Evolutionary conservation across 2,113 vertebrate species (phyloP), one percentile per base, ranked within the genome.

Genomic region (Gracilinanus agilis): DNA sequence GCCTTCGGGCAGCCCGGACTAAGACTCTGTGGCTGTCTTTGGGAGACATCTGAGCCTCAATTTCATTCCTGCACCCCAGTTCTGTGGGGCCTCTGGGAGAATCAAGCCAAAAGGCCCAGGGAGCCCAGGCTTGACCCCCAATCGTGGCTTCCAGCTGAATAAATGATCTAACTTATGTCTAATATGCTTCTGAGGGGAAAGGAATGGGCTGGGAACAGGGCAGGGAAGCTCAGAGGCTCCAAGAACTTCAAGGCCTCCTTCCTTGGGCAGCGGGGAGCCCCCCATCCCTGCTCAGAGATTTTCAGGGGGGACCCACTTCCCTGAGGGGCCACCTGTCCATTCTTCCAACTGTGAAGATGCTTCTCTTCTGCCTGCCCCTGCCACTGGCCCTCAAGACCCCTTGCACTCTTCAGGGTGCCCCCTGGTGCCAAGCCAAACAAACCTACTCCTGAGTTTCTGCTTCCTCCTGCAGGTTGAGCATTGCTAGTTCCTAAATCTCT

Each of bases 21-120:
- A 99, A 99, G 98, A 99, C 98, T 83, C 97, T 99, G 58, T 99
- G 99, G 99, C 99, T 99, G 93, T 99, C 99, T 3, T 99, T 99
- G 24, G 99, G 99, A 5, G 99, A 98, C 97, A 58, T 96, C 67
- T 98, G 96, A 97, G 11, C 55, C 54, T 91, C 1, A 5, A 49
- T 5, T 49, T 49, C 49, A 49, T 5, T 12, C 16, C 40, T 7
- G 9, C 29, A 40, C 2, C 16, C 58, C 1, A 0, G 83, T 27
- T 11, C 40, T 1, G 44, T 89, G 11, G 8, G 24, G 9, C 34
- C 3, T 1, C 44, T 89, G 56, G 3, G 19, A 27, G 91, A 25
- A 56, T 9, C 44, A 3, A 90, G 34, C 34, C 96, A 40, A 5
- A 67, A 21, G 53, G 58, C 3, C 0, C 67, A 58, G 54, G 53